A percentile compares a stretch with the other conserved stretches of the same genome.
Conservation (phyloP, 2,113 vertebrate species). For the Spea bombifrons region DNA sequence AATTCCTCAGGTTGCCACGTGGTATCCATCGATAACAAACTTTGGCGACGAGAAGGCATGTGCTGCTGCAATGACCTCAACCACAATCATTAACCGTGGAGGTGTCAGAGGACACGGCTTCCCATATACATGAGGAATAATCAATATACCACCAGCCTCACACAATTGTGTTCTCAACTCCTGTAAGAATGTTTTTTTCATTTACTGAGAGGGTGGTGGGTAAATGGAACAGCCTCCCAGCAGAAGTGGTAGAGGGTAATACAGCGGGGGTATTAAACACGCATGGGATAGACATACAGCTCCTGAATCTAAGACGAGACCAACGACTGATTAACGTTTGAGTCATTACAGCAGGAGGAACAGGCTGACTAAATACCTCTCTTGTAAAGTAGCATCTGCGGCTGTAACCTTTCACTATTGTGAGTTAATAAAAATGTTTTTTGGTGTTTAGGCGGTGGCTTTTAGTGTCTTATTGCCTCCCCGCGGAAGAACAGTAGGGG, state of each 20-base stretch:
- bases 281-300: too few species aligned
- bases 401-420: not conserved
- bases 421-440: not conserved
- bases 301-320: too few species aligned
- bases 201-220: too few species aligned
- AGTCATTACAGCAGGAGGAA: too few species aligned
- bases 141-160: not conserved
- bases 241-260: too few species aligned
- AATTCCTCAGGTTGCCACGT: too few species aligned
- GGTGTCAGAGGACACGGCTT: too few species aligned
- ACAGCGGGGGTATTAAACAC: too few species aligned
- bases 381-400: not conserved
- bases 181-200: too few species aligned
- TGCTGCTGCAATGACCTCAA: not conserved
- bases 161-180: not conserved
- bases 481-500: slow-evolving; percentile 13
- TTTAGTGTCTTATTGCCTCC: not conserved
- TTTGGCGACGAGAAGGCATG: not conserved
- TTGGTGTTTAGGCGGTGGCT: not conserved
- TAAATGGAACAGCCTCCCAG: too few species aligned
- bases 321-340: too few species aligned
- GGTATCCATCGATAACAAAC: not conserved
- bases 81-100: too few species aligned
- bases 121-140: not conserved
- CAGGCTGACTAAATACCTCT: not conserved